Base-by-base conservation (phyloP, 2,888 invertebrate species). In the Trissolcus brochymenae region DNA sequence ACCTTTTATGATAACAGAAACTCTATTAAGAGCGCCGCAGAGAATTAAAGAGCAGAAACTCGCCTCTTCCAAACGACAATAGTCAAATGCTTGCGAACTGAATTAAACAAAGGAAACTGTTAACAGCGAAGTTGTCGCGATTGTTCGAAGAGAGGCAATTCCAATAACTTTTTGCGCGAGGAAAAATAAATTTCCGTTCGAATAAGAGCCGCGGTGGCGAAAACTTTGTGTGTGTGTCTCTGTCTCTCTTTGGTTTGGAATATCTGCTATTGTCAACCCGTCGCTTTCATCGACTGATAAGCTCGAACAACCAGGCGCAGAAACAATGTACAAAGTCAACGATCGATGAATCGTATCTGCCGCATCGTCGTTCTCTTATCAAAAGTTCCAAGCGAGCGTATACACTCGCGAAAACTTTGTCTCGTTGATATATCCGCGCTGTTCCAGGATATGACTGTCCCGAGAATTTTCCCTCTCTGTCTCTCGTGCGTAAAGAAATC, bases 331-430 rank as follows among this genome's bases (percentile, higher is more conserved):
- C 70, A 53, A 68, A 64, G 57, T 25, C 25, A 46, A 55, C 60
- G 64, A 65, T 68, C 65, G 25, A 59, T 64, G 64, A 70, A 76
- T 73, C 55, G 65, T 60, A 70, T 76, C 76, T 65, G 46, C 55
- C 41, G 25, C 53, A 70, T 60, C 71, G 57, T 61, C 67, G 59
- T 40, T 2, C 7, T 6, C 59, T 76, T 76, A 77, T 77, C 72
- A 64, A 67, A 54, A 25, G 51, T 71, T 76, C n/a, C n/a, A n/a
- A n/a, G n/a, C n/a, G n/a, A n/a, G 29, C 43, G 21, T 41, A 50
- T 11, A 25, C 56, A 21, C 14, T 19, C 49, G 6, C 60, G 49
- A 54, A 7, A 56, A 54, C 51, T 62, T 60, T 17, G 35, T 19
- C n/a, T 6, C 6, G 43, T 17, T 46, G 57, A 62, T 29, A 62